Evolutionary conservation across 2,797 vertebrate genomes (phyloP).

Genomic region (Botia kubotai): DNA sequence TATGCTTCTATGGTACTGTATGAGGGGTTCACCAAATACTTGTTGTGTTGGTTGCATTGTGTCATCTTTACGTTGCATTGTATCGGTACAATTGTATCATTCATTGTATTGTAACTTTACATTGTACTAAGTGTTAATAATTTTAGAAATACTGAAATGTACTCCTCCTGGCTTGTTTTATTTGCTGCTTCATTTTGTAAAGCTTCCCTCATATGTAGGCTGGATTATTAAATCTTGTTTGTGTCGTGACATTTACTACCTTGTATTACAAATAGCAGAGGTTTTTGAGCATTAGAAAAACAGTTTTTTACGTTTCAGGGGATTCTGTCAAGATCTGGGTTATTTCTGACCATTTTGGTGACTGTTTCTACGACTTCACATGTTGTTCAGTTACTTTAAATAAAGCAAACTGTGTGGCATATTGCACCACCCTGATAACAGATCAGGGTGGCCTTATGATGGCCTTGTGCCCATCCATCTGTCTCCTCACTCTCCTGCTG

Average conservation of each 20-base stretch:
- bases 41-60: too few species aligned
- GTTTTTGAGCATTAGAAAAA: not conserved
- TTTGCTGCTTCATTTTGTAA: not conserved
- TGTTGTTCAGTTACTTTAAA: slow-evolving; percentile 6
- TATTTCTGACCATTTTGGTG: not conserved
- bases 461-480: slow-evolving; percentile 46
- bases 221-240: not conserved
- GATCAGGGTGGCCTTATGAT: slow-evolving; percentile 5
- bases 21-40: too few species aligned
- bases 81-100: too few species aligned
- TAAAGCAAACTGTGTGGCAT: not conserved
- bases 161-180: not conserved
- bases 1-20: too few species aligned
- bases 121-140: not conserved
- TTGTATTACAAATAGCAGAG: not conserved
- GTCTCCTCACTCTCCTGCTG: slow-evolving; percentile 41
- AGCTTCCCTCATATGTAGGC: not conserved
- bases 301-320: not conserved
- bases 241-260: not conserved
- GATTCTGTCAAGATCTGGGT: not conserved
- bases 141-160: not conserved
- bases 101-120: not conserved
- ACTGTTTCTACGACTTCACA: not conserved
- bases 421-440: slow-evolving; percentile 7
- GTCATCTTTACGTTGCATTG: too few species aligned